These are phyloP conservation scores for Philantomba maxwellii DNA, from an alignment of 2,113 vertebrate species.

Conservation along the genomic window DNA sequence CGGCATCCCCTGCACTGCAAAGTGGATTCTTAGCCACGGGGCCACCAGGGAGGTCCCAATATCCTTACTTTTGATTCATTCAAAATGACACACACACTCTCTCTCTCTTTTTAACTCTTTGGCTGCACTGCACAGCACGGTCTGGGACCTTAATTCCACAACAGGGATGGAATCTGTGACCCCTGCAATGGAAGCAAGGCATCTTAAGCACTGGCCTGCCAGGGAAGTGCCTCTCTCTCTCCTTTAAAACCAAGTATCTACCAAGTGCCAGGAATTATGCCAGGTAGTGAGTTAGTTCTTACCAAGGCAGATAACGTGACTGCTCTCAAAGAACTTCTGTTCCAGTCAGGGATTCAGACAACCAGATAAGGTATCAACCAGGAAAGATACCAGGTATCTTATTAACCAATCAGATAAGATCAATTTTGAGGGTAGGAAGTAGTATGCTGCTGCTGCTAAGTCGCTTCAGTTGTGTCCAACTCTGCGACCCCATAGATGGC, in stretches of 20 bases:
- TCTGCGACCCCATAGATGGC: too few relatives aligned
- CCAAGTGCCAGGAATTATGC: neutral
- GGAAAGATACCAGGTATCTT: neutral
- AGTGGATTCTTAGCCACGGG: neutral
- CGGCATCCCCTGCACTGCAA: neutral
- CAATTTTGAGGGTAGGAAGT: neutral
- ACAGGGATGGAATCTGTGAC: neutral
- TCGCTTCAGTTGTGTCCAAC: too few relatives aligned
- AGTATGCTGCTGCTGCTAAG: neutral
- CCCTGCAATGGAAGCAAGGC: neutral
- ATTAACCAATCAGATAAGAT: neutral
- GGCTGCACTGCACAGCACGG: neutral
- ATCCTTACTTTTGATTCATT: neutral
- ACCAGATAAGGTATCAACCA: neutral
- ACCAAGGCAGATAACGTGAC: neutral
- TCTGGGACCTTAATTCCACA: neutral
- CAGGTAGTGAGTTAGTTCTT: neutral
- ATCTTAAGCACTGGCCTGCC: neutral
- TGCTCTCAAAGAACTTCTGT: neutral
- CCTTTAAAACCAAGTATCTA: neutral
- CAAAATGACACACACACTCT: neutral
- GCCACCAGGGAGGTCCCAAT: neutral
- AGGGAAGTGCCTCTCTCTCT: neutral
- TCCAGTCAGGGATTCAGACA: neutral
- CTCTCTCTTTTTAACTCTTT: neutral